These are phyloP conservation scores for Deilephila elpenor DNA, from an alignment of 2,888 invertebrate genomes.

Conservation along the genomic window DNA sequence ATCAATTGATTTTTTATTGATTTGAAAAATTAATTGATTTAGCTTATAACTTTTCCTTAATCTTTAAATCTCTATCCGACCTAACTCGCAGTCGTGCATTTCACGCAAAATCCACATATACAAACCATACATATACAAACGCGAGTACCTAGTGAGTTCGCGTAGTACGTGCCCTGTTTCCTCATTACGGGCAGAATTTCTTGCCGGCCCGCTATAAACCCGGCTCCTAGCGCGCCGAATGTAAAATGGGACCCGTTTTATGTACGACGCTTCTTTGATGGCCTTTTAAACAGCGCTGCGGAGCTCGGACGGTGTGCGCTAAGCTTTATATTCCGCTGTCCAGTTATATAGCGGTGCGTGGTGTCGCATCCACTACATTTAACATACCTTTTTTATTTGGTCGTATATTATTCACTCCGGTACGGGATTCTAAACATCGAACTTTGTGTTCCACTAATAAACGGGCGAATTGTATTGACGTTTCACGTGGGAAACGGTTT, in stretches of 20 bases:
- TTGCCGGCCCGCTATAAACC: slow-evolving; percentile 68
- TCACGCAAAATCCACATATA: no score
- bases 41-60: no score
- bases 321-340: slow-evolving; percentile 26
- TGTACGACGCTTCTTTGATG: slow-evolving; percentile 70
- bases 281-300: slow-evolving; percentile 59
- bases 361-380: slow-evolving; percentile 12
- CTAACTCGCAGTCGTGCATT: no score
- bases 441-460: background rate
- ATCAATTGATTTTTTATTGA: no score
- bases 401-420: background rate
- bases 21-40: no score
- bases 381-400: slow-evolving; percentile 11
- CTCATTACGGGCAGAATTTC: slow-evolving; percentile 75
- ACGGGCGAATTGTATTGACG: background rate
- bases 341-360: slow-evolving; percentile 13
- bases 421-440: slow-evolving; percentile 12
- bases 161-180: slow-evolving; percentile 56
- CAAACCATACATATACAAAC: background rate
- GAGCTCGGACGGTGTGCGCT: slow-evolving; percentile 36
- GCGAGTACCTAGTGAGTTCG: background rate
- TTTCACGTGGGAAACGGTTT: background rate
- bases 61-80: no score
- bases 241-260: slow-evolving; percentile 74
- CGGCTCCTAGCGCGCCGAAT: slow-evolving; percentile 65